phyloP scores from a whole-genome alignment of 2,113 vertebrate species.

The Phoenicopterus ruber region DNA sequence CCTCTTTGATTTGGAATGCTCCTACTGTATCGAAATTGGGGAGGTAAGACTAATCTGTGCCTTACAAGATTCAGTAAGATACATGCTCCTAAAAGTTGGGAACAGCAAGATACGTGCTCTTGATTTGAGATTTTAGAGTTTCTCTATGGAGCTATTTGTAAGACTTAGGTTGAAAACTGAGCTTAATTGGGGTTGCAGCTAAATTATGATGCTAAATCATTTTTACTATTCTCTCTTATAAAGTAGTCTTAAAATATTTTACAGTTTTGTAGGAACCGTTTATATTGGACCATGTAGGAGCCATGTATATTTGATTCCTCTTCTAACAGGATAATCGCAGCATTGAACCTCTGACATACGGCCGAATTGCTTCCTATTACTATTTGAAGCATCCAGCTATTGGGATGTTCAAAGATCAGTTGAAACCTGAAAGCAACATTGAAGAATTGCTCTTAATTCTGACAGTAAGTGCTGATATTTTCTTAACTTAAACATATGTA shows the following conservation, averaged over 20 bases:
- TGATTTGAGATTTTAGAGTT: neutral
- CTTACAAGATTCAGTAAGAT: neutral
- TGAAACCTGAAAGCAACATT: constrained; percentile 84
- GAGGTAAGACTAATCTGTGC: constrained; percentile 78
- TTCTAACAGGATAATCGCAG: constrained; percentile 82
- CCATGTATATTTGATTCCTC: neutral
- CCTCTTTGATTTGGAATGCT: constrained; percentile 88
- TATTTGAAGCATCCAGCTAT: constrained; percentile 93
- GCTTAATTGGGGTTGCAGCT: neutral
- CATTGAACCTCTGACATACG: constrained; percentile 86
- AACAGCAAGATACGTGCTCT: neutral
- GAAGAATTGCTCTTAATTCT: constrained; percentile 87
- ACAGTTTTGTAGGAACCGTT: neutral
- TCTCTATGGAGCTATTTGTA: neutral
- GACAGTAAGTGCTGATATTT: constrained; percentile 79
- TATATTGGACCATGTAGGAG: neutral
- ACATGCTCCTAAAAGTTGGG: neutral
- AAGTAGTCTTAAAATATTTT: neutral
- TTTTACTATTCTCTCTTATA: neutral
- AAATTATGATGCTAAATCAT: neutral
- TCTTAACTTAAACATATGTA: neutral
- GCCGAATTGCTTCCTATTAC: constrained; percentile 94
- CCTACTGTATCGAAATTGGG: constrained; percentile 90
- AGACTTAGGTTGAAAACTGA: neutral
- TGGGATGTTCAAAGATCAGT: constrained; percentile 87